These are phyloP conservation scores for Hoplostethus atlanticus DNA, from an alignment of 2,797 vertebrate species.

Conservation along the genomic window DNA sequence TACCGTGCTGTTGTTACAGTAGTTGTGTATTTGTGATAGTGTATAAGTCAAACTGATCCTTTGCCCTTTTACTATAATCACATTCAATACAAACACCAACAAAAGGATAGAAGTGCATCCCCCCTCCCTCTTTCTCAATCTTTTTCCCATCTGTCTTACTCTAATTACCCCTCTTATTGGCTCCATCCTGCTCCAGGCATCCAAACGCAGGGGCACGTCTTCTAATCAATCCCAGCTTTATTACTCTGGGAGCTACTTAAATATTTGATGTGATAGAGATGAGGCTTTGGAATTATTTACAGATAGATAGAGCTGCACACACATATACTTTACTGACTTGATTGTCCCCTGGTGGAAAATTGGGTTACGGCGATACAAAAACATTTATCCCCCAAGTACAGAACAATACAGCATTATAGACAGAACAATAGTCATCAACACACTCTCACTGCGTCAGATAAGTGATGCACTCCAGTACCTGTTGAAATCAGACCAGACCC, in stretches of 20 bases:
- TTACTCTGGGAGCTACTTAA: slow-evolving; percentile 69
- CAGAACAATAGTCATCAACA: neutral
- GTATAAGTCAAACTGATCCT: slow-evolving; percentile 16
- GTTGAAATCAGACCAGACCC: slow-evolving; percentile 6
- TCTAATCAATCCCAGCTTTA: slow-evolving; percentile 78
- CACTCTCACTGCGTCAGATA: neutral
- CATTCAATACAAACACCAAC: slow-evolving; percentile 37
- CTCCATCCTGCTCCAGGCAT: slow-evolving; percentile 65
- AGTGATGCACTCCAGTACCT: neutral
- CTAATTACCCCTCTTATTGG: slow-evolving; percentile 74
- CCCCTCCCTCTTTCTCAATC: neutral
- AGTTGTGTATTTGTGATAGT: neutral
- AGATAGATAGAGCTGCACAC: slow-evolving; percentile 42
- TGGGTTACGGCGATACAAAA: slow-evolving; percentile 1
- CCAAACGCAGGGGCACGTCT: slow-evolving; percentile 49
- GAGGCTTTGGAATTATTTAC: slow-evolving; percentile 65
- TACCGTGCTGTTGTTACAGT: slow-evolving; percentile 7
- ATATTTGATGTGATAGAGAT: slow-evolving; percentile 75
- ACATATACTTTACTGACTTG: slow-evolving; percentile 14
- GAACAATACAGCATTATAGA: neutral
- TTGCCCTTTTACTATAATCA: slow-evolving; percentile 36
- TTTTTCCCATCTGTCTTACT: slow-evolving; percentile 41
- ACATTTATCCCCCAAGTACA: neutral
- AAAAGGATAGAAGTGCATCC: slow-evolving; percentile 24
- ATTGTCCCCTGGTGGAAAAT: slow-evolving; percentile 11